These are phyloP conservation scores for Botrylloides violaceus DNA, from an alignment of 23 tunicate species.

Conservation along the genomic window DNA sequence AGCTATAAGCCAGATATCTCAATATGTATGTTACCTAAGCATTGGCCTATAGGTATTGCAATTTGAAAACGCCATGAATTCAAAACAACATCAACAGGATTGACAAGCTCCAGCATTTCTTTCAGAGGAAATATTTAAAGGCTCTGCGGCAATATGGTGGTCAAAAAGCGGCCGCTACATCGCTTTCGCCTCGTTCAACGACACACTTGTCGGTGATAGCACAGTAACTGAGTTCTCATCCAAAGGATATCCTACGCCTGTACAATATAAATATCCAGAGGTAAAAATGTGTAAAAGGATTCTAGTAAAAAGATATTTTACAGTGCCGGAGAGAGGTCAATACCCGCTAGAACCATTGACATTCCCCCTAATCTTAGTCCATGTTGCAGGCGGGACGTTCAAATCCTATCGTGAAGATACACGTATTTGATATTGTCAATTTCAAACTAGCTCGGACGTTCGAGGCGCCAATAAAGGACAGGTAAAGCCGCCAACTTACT, in stretches of 20 bases:
- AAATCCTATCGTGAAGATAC: neutral
- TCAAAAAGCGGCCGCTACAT: constrained; percentile 63
- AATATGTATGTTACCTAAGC: too few relatives aligned
- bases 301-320: neutral
- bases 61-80: too few relatives aligned
- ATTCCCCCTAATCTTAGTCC: neutral
- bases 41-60: too few relatives aligned
- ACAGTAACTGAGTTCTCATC: constrained; percentile 34
- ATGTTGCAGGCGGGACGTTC: neutral
- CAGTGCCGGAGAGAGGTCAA: neutral
- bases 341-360: neutral
- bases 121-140: constrained; percentile 59
- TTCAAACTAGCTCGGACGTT: too few relatives aligned
- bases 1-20: too few relatives aligned
- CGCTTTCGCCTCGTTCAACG: constrained; percentile 68
- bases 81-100: neutral
- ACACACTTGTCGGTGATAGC: constrained; percentile 34
- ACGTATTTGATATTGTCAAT: neutral
- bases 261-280: constrained; percentile 25
- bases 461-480: too few relatives aligned
- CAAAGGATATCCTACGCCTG: neutral
- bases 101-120: neutral
- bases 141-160: constrained; percentile 52
- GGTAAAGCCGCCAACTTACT: too few relatives aligned
- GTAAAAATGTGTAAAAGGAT: neutral